Conservation (phyloP, 1,140 invertebrate genomes). For the Formica selysi region DNA sequence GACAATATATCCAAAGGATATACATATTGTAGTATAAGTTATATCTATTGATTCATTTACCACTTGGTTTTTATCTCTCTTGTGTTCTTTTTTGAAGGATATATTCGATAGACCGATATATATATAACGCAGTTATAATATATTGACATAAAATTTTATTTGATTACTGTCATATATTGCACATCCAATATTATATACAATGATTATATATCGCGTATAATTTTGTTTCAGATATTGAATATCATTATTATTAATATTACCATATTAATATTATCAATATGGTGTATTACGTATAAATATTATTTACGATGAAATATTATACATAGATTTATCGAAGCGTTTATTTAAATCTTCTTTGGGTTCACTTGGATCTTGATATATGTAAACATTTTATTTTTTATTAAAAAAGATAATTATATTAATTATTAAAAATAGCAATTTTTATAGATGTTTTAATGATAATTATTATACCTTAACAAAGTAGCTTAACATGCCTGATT, state of each 20-base stretch:
- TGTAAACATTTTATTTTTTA: slow-evolving; percentile 12
- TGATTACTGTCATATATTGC: not conserved
- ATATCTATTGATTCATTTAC: no score
- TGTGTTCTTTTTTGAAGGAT: no score
- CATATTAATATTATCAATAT: slow-evolving; percentile 12
- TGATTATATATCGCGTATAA: not conserved
- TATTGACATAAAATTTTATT: slow-evolving; percentile 13
- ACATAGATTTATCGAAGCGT: slow-evolving; percentile 2
- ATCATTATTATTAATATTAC: slow-evolving; percentile 36
- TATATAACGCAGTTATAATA: not conserved
- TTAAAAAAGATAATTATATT: not conserved
- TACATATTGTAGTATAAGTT: no score
- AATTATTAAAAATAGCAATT: not conserved
- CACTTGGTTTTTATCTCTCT: no score
- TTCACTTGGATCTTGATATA: not conserved
- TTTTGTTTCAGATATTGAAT: slow-evolving; percentile 35
- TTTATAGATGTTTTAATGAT: not conserved
- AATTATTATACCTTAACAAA: not conserved
- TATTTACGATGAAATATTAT: slow-evolving; percentile 10
- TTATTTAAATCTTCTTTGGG: not conserved
- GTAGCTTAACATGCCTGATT: not conserved
- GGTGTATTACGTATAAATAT: slow-evolving; percentile 8
- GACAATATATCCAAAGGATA: no score
- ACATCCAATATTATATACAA: slow-evolving; percentile 34
- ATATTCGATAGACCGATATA: not conserved